Evolutionary conservation across 2,888 invertebrate species (phyloP), one percentile per base, ranked within the genome.

Genomic region (Coremacera marginata): DNA sequence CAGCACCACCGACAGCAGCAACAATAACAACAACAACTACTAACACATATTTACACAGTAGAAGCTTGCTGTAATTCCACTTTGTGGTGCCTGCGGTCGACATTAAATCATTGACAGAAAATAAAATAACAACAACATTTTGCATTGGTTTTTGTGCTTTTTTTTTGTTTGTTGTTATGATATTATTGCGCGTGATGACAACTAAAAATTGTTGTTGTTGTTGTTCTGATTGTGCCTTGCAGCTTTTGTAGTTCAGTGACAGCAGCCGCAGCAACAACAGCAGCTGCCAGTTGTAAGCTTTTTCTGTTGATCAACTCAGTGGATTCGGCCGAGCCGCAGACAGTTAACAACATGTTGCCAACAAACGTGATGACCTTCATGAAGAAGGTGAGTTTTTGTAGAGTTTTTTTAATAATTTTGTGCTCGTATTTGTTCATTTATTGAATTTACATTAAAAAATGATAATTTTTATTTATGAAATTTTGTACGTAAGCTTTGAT

Each of bases 311-410:
- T 8, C 37, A 34, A 16, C 65, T 19, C 19, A 34, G 44, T 19
- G 63, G 19, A 16, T 27, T 65, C n/a, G 27, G 60, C 25, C 16
- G 8, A 65, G 31, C 34, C 19, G 63, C 34, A 65, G 2, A 31
- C 34, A 52, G 7, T 4, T 22, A 52, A 19, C 85, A 88, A 91
- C 91, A 96, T 96, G 96, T 92, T 96, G 93, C 95, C 95, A 82
- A 95, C 95, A 84, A 95, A 96, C 90, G 95, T 96, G 87, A 95
- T 95, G 94, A 95, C 95, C 85, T 96, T 96, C 90, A 95, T 96
- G 94, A 96, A 96, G 90, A 96, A 96, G 95, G 96, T 96, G 89
- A 93, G 94, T 90, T 7, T 22, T 34, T 0, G 4, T 7, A 9
- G 1, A 37, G 19, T 37, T 16, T 3, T 16, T 19, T 16, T 27